A percentile compares a stretch with the other conserved stretches of the same genome.
Conservation (phyloP, 2,888 invertebrate genomes). For the Didymodactylos carnosus region DNA sequence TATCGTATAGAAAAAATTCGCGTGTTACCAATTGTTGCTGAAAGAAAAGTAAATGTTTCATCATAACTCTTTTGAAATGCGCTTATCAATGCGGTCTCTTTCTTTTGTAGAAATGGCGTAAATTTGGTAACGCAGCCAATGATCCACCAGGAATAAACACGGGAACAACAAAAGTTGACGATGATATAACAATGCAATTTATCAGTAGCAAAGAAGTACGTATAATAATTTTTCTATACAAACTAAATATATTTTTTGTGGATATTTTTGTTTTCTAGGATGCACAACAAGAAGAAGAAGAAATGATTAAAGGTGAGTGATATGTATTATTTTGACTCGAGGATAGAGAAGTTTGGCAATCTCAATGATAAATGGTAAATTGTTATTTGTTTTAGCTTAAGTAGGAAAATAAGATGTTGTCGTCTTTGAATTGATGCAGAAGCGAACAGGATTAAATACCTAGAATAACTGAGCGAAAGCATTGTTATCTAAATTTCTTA, state of each 20-base stretch:
- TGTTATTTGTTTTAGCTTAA: no score
- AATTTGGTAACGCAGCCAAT: slow-evolving; percentile 70
- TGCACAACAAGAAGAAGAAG: not conserved
- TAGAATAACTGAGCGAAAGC: no score
- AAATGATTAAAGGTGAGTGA: not conserved
- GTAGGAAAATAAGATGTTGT: no score
- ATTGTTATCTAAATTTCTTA: no score
- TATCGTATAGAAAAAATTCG: slow-evolving; percentile 76
- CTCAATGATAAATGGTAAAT: no score
- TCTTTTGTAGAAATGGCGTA: slow-evolving; percentile 52
- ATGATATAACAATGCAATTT: slow-evolving; percentile 74
- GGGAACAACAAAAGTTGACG: slow-evolving; percentile 82
- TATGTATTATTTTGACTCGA: no score
- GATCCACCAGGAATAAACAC: slow-evolving; percentile 95
- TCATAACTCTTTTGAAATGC: not conserved
- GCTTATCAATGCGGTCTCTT: slow-evolving; percentile 5
- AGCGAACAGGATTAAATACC: no score
- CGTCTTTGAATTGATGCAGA: no score
- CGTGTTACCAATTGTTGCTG: slow-evolving; percentile 58
- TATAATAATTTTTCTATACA: not conserved
- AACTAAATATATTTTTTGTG: not conserved
- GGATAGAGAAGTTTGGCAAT: slow-evolving; percentile 63
- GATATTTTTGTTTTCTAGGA: not conserved
- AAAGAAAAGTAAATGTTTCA: slow-evolving; percentile 49
- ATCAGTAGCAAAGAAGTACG: slow-evolving; percentile 33